Evolutionary conservation across 1,140 invertebrate species (phyloP), one percentile per base, ranked within the genome.

Genomic region (Teleopsis dalmanni): DNA sequence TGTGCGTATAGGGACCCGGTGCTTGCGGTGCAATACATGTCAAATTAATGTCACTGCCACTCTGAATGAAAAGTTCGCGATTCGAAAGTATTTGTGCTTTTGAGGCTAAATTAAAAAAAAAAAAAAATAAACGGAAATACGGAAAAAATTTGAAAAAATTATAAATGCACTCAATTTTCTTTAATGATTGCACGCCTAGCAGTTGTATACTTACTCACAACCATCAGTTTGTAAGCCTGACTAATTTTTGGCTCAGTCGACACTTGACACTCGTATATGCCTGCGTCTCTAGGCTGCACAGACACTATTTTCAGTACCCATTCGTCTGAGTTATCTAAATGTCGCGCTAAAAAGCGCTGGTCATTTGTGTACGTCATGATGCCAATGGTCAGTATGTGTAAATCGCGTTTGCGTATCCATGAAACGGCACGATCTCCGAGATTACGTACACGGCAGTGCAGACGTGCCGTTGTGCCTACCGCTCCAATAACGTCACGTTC

Each of bases 1-100:
- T 91, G 72, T 89, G 91, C 57, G 81, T 82, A 31, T 89, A 89
- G n/a, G 88, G 88, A 54, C 88, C 87, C 0, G 89, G 87, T 22
- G 87, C 88, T 65, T 91, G 84, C 53, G 82, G 77, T 6, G 91
- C 88, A 51, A 88, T 78, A 73, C 90, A 92, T 41, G 88, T 92
- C 57, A 93, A 77, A 75, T 91, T 92, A 65, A 93, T 90, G 75
- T 91, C 88, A 56, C 85, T 89, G 26, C 88, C 89, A 57, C 85
- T 88, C 57, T 88, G 86, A 60, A 92, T 86, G 75, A 85, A 88
- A 53, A 90, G 75, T 70, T 91, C 88, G 13, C 85, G 78, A 57
- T 87, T 88, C 14, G 88, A 87, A 43, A 86, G 72, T 58, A 94
- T 92, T 73, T 88, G 84, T 25, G 89, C 88, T 72, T 89, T 87